Evolutionary conservation across 2,797 vertebrate species (phyloP).

Genomic region (Ispidina lecontei): DNA sequence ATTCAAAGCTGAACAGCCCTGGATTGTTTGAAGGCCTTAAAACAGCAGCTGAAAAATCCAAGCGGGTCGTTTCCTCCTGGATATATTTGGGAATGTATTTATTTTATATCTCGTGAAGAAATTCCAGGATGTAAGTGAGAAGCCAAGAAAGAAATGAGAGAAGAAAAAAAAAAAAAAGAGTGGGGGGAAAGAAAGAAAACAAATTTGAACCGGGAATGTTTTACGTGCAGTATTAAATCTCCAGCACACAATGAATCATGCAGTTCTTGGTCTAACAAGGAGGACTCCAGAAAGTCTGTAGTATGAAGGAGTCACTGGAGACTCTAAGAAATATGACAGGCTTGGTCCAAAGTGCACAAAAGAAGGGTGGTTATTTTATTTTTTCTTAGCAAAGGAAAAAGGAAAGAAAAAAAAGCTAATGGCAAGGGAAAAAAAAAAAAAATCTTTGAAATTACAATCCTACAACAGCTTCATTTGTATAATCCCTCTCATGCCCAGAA

Average conservation of each 20-base stretch:
- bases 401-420: background rate
- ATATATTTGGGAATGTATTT: conserved; percentile 32
- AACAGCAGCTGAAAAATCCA: conserved; percentile 23
- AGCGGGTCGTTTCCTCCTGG: conserved; percentile 2
- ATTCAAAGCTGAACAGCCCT: background rate
- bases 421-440: background rate
- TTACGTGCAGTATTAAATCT: conserved; percentile 56
- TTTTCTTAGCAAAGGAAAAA: background rate
- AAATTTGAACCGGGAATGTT: conserved; percentile 45
- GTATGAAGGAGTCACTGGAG: conserved; percentile 44
- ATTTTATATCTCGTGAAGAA: conserved; percentile 22
- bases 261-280: conserved; percentile 49
- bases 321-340: conserved; percentile 9
- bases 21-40: background rate
- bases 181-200: conserved; percentile 46
- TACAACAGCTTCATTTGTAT: background rate
- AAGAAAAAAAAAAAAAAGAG: background rate
- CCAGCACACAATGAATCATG: conserved; percentile 61
- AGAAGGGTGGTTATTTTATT: background rate
- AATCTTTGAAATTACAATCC: background rate
- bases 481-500: background rate
- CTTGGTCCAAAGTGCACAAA: background rate
- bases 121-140: conserved; percentile 19
- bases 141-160: background rate
- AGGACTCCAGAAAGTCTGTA: conserved; percentile 72